These are phyloP conservation scores for Leucophora obtusa DNA, from an alignment of 2,888 invertebrate species.

Conservation along the genomic window DNA sequence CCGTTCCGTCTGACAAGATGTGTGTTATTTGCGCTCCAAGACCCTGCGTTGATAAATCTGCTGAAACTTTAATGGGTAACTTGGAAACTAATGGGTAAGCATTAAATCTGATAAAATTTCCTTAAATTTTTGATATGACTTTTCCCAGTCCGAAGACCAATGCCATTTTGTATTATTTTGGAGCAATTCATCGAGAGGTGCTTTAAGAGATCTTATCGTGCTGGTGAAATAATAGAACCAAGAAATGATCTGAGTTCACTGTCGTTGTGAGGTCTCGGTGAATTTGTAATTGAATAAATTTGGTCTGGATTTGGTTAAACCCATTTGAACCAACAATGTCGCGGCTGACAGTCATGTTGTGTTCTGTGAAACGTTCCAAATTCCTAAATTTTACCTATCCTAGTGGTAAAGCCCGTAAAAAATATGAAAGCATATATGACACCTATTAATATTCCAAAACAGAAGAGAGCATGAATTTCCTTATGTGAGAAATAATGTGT, in stretches of 20 bases:
- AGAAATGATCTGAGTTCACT: slow-evolving; percentile 42
- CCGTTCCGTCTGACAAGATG: slow-evolving; percentile 42
- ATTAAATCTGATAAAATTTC: slow-evolving; percentile 40
- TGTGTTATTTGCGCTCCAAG: slow-evolving; percentile 54
- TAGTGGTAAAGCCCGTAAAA: no score
- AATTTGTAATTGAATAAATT: slow-evolving; percentile 31
- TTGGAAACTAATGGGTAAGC: slow-evolving; percentile 40
- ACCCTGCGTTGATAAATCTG: slow-evolving; percentile 44
- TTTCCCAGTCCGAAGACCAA: slow-evolving; percentile 43
- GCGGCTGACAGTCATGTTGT: no score
- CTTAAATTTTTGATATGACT: slow-evolving; percentile 57
- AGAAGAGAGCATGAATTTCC: no score
- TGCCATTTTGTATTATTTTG: slow-evolving; percentile 28
- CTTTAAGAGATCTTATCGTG: slow-evolving; percentile 28
- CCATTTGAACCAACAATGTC: not conserved
- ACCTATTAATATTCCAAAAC: no score
- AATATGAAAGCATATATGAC: no score
- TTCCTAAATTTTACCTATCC: no score
- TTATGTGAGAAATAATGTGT: no score
- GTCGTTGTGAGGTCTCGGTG: slow-evolving; percentile 40
- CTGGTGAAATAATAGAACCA: slow-evolving; percentile 49
- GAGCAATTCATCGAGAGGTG: slow-evolving; percentile 48
- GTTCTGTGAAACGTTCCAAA: no score
- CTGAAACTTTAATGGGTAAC: slow-evolving; percentile 34
- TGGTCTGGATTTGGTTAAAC: slow-evolving; percentile 32